Evolutionary conservation across 2,888 invertebrate species (phyloP).

Genomic region (Scaptomyza cyrtandrae): DNA sequence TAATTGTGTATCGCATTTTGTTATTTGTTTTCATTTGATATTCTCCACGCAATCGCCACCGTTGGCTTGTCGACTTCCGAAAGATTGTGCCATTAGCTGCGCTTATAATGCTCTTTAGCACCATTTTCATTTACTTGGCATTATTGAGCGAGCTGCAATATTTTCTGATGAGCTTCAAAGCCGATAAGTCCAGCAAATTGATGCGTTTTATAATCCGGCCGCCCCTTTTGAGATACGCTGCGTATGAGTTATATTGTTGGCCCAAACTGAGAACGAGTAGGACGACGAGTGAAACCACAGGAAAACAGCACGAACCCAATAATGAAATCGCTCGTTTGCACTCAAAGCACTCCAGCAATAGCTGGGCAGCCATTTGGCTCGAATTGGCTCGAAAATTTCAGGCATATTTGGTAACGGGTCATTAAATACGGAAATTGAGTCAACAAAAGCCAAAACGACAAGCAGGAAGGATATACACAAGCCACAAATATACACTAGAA

Average conservation of each 20-base stretch:
- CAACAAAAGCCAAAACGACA: constrained; percentile 76
- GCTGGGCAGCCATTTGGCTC: constrained; percentile 35
- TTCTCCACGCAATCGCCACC: constrained; percentile 14
- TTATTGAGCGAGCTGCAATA: constrained; percentile 26
- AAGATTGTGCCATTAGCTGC: constrained; percentile 24
- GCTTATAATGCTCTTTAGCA: constrained; percentile 25
- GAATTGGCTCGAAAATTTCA: constrained; percentile 62
- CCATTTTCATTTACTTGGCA: constrained; percentile 12
- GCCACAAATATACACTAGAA: constrained; percentile 44
- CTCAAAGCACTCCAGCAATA: constrained; percentile 17
- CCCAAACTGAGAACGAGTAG: not conserved
- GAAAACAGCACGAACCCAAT: constrained; percentile 23
- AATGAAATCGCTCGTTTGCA: constrained; percentile 47
- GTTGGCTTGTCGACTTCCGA: constrained; percentile 1
- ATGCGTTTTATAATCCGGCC: constrained; percentile 30
- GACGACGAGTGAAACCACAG: not conserved
- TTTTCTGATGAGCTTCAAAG: constrained; percentile 52
- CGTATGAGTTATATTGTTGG: constrained; percentile 29
- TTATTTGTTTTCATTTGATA: constrained; percentile 67
- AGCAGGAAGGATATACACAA: constrained; percentile 60
- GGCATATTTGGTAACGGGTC: constrained; percentile 78
- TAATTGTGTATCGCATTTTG: constrained; percentile 74
- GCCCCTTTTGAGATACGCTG: constrained; percentile 19
- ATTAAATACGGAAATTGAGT: constrained; percentile 82
- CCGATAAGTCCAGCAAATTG: constrained; percentile 45